Base-by-base conservation (phyloP, 2,113 vertebrate species). In the Puma concolor region DNA sequence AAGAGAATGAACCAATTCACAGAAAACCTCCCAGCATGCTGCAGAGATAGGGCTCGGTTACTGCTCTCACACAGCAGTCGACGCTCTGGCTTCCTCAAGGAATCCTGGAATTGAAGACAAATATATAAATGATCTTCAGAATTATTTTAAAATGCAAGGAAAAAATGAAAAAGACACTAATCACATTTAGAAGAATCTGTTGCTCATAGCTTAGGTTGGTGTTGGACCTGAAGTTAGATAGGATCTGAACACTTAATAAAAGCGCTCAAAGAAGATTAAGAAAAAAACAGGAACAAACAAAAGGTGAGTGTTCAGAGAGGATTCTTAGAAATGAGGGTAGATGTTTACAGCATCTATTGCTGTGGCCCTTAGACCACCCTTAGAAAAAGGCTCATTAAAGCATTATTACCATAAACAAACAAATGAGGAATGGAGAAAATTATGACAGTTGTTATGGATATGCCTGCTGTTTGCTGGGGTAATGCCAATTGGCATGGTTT, bases 1-100 rank as follows among this genome's bases (percentile, higher is more conserved):
- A 99, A 99, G 27, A 99, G 99, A 97, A 99, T 99, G 98, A 99
- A 99, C 99, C 99, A 99, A 97, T 99, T 99, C 83, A 99, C 99
- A 13, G 99, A 99, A 98, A 99, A 99, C 84, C 99, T 99, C 11
- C 99, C 99, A 0, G 99, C 99, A 19, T 99, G 99, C 98, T 99
- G 99, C 77, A 99, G 98, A 4, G 99, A 99, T 93, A 99, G 85
- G 0, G 98, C 99, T 67, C 99, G 99, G 98, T 99, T 99, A 98
- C 99, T 99, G 98, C 99, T 99, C 98, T 99, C 99, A 60, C 99
- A 99, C 79, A 99, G 99, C 57, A 99, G 98, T 14, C 99, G 99
- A 36, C 99, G 99, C 7, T 99, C 99, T 0, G 99, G 99, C 98
- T 99, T 99, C 95, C 99, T 98, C 98, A 99, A 98, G 5, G 99